Evolutionary conservation across 2,888 invertebrate genomes (phyloP).

Genomic region (Linnaemya vulpina): DNA sequence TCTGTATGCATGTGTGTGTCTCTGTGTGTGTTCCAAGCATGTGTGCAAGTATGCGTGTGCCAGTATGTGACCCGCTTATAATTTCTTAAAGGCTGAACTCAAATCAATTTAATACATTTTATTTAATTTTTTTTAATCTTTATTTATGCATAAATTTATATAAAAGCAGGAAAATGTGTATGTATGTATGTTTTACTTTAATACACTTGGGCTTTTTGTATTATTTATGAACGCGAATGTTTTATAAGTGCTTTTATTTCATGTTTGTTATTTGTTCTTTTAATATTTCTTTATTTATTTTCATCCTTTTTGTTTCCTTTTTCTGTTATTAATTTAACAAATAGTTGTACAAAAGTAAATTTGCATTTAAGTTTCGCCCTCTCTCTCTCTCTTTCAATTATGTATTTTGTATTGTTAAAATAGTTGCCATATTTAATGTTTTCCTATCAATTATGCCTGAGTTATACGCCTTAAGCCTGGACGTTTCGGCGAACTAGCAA

Average conservation of each 20-base stretch:
- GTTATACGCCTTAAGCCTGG: too few relatives aligned
- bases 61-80: too few relatives aligned
- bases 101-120: too few relatives aligned
- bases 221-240: background rate
- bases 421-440: too few relatives aligned
- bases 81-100: too few relatives aligned
- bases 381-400: too few relatives aligned
- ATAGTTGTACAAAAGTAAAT: constrained; percentile 5
- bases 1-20: too few relatives aligned
- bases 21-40: too few relatives aligned
- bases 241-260: background rate
- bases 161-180: background rate
- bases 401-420: too few relatives aligned
- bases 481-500: too few relatives aligned
- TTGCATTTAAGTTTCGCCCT: constrained; percentile 10
- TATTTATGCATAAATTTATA: background rate
- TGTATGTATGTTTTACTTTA: background rate
- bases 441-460: too few relatives aligned
- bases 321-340: constrained; percentile 11
- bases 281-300: constrained; percentile 2
- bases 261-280: background rate
- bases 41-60: too few relatives aligned
- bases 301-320: background rate
- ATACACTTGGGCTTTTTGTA: background rate
- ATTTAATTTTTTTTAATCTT: background rate